These are phyloP conservation scores for Menidia beryllina DNA, from an alignment of 2,113 vertebrate genomes.

Conservation along the genomic window DNA sequence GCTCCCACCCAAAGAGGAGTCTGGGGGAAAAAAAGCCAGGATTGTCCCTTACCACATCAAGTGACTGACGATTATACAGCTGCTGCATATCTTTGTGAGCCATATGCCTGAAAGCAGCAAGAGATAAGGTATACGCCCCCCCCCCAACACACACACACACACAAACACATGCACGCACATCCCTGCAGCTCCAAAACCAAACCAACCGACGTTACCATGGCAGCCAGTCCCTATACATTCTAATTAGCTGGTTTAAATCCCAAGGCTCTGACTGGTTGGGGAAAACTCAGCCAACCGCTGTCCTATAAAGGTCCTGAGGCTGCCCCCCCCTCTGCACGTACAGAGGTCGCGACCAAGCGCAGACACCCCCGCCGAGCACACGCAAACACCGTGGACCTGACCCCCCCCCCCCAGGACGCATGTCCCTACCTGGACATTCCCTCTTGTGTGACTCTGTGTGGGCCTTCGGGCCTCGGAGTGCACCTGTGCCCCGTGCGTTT, in stretches of 20 bases:
- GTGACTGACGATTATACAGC: constrained; percentile 47
- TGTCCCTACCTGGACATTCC: not conserved
- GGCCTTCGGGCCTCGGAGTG: constrained; percentile 31
- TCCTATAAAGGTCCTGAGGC: not conserved
- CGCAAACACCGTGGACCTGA: not conserved
- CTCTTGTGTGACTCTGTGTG: constrained; percentile 40
- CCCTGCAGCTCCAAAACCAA: constrained; percentile 41
- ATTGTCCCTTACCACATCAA: constrained; percentile 29
- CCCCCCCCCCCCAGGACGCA: too few relatives aligned
- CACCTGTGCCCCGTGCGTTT: constrained; percentile 9
- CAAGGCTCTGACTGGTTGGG: constrained; percentile 31
- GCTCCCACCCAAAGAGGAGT: constrained; percentile 11
- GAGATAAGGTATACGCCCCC: constrained; percentile 52
- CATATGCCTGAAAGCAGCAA: constrained; percentile 57
- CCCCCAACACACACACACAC: too few relatives aligned
- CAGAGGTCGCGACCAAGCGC: constrained; percentile 34
- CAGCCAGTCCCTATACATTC: constrained; percentile 71
- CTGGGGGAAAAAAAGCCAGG: constrained; percentile 31
- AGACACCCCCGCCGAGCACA: constrained; percentile 30
- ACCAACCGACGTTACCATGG: constrained; percentile 67
- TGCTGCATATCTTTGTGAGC: constrained; percentile 67
- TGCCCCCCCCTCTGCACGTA: constrained; percentile 1
- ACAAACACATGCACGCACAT: too few relatives aligned
- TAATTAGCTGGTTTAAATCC: constrained; percentile 72
- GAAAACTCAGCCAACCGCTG: constrained; percentile 32